phyloP scores from a whole-genome alignment of 2,888 invertebrate species.

The Nezara viridula region DNA sequence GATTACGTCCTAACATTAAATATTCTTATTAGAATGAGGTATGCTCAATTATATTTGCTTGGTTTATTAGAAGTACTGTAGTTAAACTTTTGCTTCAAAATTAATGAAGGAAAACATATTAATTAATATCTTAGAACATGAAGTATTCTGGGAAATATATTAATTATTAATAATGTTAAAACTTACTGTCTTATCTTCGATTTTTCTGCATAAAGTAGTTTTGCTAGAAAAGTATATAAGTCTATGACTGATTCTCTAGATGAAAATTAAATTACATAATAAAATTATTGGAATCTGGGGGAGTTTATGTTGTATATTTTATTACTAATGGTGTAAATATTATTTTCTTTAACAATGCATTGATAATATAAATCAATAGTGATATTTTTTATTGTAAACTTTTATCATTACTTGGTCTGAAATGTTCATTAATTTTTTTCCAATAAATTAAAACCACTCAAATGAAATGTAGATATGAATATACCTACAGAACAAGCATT shows the following conservation, averaged over 20 bases:
- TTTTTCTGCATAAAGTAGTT: neutral
- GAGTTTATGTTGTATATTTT: neutral
- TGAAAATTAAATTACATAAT: neutral
- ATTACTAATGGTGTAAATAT: neutral
- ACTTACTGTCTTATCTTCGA: neutral
- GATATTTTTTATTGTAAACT: neutral
- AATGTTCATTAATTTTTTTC: neutral
- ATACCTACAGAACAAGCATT: neutral
- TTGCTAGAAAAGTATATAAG: neutral
- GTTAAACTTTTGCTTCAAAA: neutral
- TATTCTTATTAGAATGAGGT: constrained; percentile 17
- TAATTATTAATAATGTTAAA: neutral
- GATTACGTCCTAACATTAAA: constrained; percentile 36
- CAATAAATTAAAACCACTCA: neutral
- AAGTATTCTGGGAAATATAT: neutral
- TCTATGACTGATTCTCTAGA: neutral
- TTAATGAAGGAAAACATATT: neutral
- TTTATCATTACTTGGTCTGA: neutral
- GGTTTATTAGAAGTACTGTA: neutral
- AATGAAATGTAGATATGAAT: neutral
- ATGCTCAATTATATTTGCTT: constrained; percentile 16
- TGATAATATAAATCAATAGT: neutral
- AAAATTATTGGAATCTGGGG: neutral
- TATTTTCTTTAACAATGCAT: neutral
- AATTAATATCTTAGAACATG: neutral